These are phyloP conservation scores for Pandemis heparana DNA, from an alignment of 2,888 invertebrate genomes.

Conservation along the genomic window DNA sequence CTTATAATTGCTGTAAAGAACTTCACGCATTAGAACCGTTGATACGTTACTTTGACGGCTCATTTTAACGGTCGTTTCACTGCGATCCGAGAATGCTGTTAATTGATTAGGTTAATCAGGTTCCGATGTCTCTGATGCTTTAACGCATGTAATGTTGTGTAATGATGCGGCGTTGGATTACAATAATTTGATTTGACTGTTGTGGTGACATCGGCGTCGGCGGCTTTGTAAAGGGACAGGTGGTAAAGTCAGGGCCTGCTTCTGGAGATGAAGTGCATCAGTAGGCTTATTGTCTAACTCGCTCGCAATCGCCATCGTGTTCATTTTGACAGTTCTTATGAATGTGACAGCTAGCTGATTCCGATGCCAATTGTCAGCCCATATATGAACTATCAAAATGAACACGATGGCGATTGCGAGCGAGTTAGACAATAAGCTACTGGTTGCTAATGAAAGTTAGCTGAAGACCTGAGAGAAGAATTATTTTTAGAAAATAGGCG, in stretches of 20 bases:
- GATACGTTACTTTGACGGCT: constrained; percentile 26
- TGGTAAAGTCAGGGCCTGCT: neutral
- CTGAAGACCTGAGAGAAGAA: too few species aligned
- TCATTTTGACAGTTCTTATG: too few species aligned
- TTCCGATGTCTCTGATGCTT: constrained; percentile 14
- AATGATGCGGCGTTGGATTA: constrained; percentile 7
- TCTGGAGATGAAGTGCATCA: neutral
- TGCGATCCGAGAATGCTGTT: constrained; percentile 35
- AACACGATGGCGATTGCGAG: too few species aligned
- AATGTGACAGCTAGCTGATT: too few species aligned
- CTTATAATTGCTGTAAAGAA: constrained; percentile 24
- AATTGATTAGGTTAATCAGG: constrained; percentile 41
- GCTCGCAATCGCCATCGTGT: too few species aligned
- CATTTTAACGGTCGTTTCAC: constrained; percentile 35
- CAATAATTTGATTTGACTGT: constrained; percentile 27
- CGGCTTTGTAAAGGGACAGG: constrained; percentile 2
- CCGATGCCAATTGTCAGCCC: too few species aligned
- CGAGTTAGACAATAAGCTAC: too few species aligned
- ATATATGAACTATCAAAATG: too few species aligned
- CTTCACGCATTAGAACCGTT: constrained; percentile 20
- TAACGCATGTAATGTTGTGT: constrained; percentile 16
- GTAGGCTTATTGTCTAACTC: too few species aligned
- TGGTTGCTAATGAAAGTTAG: too few species aligned
- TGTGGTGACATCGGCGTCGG: constrained; percentile 14
- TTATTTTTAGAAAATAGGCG: too few species aligned